These are phyloP conservation scores for Drosophila neotestacea DNA, from an alignment of 2,888 invertebrate genomes.

Conservation along the genomic window DNA sequence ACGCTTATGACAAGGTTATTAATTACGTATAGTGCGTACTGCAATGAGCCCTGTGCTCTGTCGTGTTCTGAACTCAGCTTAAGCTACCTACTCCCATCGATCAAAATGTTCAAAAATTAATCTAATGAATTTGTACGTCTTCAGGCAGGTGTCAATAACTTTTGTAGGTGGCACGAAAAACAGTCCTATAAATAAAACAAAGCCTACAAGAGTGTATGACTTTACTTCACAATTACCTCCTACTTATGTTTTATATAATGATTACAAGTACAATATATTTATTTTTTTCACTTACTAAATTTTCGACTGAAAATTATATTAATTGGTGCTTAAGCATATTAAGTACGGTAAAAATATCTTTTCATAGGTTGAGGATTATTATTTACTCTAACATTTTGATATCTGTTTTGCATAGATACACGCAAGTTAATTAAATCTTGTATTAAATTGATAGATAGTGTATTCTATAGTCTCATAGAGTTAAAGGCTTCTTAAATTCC, in stretches of 20 bases:
- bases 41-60: background rate
- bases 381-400: background rate
- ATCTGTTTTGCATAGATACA: too few species aligned
- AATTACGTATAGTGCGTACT: constrained; percentile 47
- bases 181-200: constrained; percentile 4
- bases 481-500: too few species aligned
- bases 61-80: constrained; percentile 3
- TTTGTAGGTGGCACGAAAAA: constrained; percentile 1
- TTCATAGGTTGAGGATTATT: constrained; percentile 6
- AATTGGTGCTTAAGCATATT: background rate
- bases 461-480: too few species aligned
- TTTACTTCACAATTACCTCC: background rate
- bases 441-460: too few species aligned
- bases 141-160: constrained; percentile 31
- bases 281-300: background rate
- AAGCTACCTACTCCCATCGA: constrained; percentile 29
- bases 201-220: background rate
- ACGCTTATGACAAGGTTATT: constrained; percentile 47
- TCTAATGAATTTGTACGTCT: constrained; percentile 34
- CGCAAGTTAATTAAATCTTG: too few species aligned
- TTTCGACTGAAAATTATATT: background rate
- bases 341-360: background rate
- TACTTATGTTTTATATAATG: background rate
- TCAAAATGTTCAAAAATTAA: constrained; percentile 50
- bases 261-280: background rate